Percentiles rank a stretch among this genome's conserved stretches.
phyloP scores from a whole-genome alignment of 2,113 vertebrate species.

The Cebidichthys violaceus region DNA sequence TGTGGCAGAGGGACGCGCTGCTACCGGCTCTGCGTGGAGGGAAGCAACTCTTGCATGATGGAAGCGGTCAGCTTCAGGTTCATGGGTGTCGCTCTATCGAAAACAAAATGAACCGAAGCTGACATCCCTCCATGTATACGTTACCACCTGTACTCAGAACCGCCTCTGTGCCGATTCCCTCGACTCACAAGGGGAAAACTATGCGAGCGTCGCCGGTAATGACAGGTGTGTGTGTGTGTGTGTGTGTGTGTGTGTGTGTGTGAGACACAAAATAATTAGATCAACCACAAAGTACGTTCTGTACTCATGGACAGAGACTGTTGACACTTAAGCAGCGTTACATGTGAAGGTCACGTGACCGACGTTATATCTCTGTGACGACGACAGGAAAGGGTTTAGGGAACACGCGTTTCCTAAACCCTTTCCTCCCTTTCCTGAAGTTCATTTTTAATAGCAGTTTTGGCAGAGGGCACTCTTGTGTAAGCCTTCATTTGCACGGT shows the following conservation, averaged over 20 bases:
- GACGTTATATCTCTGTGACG: neutral
- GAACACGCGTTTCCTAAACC: neutral
- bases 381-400: neutral
- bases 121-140: neutral
- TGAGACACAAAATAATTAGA: neutral
- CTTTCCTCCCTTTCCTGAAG: neutral
- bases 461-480: neutral
- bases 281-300: neutral
- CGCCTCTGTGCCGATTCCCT: neutral
- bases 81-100: neutral
- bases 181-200: neutral
- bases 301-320: constrained; percentile 2
- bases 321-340: neutral
- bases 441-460: neutral
- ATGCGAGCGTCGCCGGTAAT: neutral
- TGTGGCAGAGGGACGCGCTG: too few relatives aligned
- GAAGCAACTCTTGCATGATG: too few relatives aligned
- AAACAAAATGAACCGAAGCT: neutral
- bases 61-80: neutral
- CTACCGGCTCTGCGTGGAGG: too few relatives aligned
- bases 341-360: neutral
- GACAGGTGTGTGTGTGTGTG: neutral
- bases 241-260: too few relatives aligned
- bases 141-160: neutral
- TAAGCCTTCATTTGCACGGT: neutral